Percentiles rank a stretch among this genome's conserved stretches.
Evolutionary conservation across 2,797 vertebrate genomes (phyloP).

Genomic region (Rhinoraja longicauda): DNA sequence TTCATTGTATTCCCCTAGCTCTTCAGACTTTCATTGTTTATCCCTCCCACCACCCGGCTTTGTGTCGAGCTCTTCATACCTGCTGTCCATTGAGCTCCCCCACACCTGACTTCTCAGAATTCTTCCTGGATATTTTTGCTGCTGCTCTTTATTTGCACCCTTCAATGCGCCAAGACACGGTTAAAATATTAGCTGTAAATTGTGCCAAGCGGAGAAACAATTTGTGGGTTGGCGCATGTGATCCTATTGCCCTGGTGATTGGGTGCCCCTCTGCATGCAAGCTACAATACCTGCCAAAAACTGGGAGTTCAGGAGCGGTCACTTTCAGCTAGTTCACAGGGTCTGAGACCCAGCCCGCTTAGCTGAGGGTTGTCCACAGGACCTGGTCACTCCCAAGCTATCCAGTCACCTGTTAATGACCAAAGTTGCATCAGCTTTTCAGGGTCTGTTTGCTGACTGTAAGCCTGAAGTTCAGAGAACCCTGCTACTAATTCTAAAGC

Average conservation of each 20-base stretch:
- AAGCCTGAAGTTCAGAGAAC: background rate
- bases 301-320: background rate
- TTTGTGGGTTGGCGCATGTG: background rate
- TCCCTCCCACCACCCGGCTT: background rate
- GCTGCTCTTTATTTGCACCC: constrained; percentile 20
- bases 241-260: background rate
- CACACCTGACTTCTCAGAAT: constrained; percentile 12
- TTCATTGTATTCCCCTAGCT: constrained; percentile 6
- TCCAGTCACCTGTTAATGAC: background rate
- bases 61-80: background rate
- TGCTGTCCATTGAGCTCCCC: background rate
- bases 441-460: background rate
- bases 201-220: background rate
- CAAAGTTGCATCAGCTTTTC: background rate
- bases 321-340: background rate
- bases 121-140: constrained; percentile 24
- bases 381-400: background rate
- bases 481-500: background rate
- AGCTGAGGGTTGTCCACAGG: background rate
- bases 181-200: constrained; percentile 25
- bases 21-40: background rate
- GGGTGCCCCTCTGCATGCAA: constrained; percentile 8
- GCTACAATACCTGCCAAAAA: background rate
- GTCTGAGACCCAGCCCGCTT: background rate
- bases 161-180: constrained; percentile 22